phyloP scores from a whole-genome alignment of 2,113 vertebrate genomes.

The Urocolius indicus region DNA sequence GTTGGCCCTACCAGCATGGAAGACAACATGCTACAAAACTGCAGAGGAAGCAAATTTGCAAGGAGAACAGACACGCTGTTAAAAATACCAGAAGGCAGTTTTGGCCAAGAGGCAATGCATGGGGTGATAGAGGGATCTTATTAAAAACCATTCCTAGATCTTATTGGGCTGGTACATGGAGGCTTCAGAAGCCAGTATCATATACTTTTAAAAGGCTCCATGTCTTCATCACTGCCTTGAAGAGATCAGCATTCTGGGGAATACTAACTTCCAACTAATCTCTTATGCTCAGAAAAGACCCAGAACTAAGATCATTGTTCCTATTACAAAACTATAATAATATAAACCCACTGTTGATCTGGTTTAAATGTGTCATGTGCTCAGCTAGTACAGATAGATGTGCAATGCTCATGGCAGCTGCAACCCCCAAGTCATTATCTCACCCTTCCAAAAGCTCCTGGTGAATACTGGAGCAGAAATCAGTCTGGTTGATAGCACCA shows the following conservation, averaged over 20 bases:
- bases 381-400: background rate
- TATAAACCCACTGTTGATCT: background rate
- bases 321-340: background rate
- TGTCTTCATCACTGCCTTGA: background rate
- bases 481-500: background rate
- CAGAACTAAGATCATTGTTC: background rate
- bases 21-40: constrained; percentile 42
- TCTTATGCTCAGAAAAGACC: background rate
- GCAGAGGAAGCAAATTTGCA: constrained; percentile 47
- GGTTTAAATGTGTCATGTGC: background rate
- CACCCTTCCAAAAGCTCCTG: background rate
- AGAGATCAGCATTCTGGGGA: background rate
- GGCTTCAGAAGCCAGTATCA: background rate
- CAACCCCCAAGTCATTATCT: background rate
- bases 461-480: background rate
- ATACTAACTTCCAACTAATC: background rate
- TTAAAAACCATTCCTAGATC: background rate
- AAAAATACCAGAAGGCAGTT: constrained; percentile 23
- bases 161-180: background rate
- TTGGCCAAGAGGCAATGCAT: background rate
- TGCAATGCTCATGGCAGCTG: background rate
- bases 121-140: background rate
- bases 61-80: background rate
- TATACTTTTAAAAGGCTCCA: background rate
- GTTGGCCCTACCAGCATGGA: constrained; percentile 1